Evolutionary conservation across 1,140 invertebrate genomes (phyloP).

Genomic region (Euwallacea similis): DNA sequence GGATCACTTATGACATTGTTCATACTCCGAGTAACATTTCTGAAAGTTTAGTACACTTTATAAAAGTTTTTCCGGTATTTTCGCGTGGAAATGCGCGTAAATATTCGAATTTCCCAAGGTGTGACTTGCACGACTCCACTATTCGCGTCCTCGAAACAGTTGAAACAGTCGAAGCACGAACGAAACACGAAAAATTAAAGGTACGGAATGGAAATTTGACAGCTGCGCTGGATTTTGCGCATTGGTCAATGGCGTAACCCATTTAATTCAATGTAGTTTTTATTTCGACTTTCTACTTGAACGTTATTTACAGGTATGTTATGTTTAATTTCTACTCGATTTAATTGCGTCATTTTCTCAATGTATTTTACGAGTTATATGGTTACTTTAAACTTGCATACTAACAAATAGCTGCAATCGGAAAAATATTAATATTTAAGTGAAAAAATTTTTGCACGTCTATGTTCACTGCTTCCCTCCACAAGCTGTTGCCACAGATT

Average conservation of each 20-base stretch:
- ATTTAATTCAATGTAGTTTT: not conserved
- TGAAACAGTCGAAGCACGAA: not conserved
- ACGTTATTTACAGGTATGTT: too few relatives aligned
- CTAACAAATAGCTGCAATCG: too few relatives aligned
- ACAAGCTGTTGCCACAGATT: too few relatives aligned
- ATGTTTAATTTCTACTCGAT: too few relatives aligned
- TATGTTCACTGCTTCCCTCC: not conserved
- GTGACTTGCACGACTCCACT: slow-evolving; percentile 21
- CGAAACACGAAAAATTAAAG: slow-evolving; percentile 21
- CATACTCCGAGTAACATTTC: slow-evolving; percentile 13
- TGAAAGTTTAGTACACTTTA: slow-evolving; percentile 12
- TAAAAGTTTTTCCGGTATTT: slow-evolving; percentile 36
- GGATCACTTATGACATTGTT: not conserved
- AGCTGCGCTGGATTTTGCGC: slow-evolving; percentile 33
- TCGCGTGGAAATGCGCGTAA: slow-evolving; percentile 35
- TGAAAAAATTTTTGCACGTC: not conserved
- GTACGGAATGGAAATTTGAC: slow-evolving; percentile 33
- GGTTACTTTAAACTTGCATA: too few relatives aligned
- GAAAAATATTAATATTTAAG: not conserved
- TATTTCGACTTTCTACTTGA: too few relatives aligned
- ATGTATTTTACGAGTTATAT: too few relatives aligned
- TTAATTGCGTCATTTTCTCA: too few relatives aligned
- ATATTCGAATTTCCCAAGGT: slow-evolving; percentile 30
- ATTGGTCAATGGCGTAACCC: slow-evolving; percentile 15
- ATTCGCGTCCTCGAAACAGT: slow-evolving; percentile 30